These are phyloP conservation scores for Eristalis pertinax DNA, from an alignment of 2,888 invertebrate species.

Conservation along the genomic window DNA sequence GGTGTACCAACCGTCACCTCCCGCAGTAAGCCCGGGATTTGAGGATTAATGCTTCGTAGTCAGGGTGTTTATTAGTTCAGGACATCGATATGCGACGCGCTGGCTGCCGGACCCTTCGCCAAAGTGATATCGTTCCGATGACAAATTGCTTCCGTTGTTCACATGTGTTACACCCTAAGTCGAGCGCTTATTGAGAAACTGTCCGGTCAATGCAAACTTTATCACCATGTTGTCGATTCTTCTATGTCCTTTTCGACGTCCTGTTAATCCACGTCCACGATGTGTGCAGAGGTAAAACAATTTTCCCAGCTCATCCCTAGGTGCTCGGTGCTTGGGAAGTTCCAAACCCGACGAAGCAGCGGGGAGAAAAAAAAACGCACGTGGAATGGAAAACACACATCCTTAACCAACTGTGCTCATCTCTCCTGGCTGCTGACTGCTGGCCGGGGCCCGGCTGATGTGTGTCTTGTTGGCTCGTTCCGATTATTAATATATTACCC, in stretches of 20 bases:
- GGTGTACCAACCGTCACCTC: conserved; percentile 38
- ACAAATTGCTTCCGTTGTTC: conserved; percentile 67
- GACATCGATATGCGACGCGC: conserved; percentile 60
- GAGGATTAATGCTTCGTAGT: conserved; percentile 52
- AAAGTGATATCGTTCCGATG: conserved; percentile 29
- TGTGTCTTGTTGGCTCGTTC: conserved; percentile 68
- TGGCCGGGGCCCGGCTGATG: conserved; percentile 11
- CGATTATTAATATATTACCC: conserved; percentile 72
- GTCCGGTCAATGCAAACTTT: conserved; percentile 61
- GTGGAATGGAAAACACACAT: conserved; percentile 36
- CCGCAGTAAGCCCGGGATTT: conserved; percentile 39
- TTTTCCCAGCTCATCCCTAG: conserved; percentile 56
- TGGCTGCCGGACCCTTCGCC: conserved; percentile 24
- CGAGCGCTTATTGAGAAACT: conserved; percentile 59
- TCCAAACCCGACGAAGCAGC: neutral
- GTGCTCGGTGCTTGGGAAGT: conserved; percentile 42
- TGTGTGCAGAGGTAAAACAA: conserved; percentile 55
- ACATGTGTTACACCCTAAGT: conserved; percentile 65
- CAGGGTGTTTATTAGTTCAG: conserved; percentile 63
- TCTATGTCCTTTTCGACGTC: conserved; percentile 44
- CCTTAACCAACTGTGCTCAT: conserved; percentile 72
- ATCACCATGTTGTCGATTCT: conserved; percentile 52
- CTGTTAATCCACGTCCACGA: conserved; percentile 37
- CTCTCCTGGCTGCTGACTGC: conserved; percentile 12
- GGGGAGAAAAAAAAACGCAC: conserved; percentile 7